Evolutionary conservation across 2,888 invertebrate genomes (phyloP).

Genomic region (Creontiades dilutus): DNA sequence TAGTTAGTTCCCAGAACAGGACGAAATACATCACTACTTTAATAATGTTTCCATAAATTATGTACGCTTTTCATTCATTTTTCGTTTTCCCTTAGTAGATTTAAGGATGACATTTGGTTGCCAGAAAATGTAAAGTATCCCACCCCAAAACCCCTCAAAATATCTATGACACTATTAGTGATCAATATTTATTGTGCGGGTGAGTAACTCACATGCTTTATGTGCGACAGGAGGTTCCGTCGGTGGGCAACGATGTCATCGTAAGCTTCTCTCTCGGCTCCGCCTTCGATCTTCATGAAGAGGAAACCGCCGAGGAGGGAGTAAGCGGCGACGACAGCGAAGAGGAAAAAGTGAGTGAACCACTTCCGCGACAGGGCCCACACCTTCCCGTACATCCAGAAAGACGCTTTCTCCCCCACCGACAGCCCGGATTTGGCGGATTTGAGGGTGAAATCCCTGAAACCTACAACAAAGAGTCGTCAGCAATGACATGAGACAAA

Average conservation of each 20-base stretch:
- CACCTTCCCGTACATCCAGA: slow-evolving; percentile 89
- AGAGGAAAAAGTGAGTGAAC: slow-evolving; percentile 93
- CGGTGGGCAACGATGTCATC: slow-evolving; percentile 73
- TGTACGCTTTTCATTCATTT: too few species aligned
- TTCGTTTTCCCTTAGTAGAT: too few species aligned
- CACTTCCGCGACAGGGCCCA: slow-evolving; percentile 88
- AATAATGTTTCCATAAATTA: too few species aligned
- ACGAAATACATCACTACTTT: too few species aligned
- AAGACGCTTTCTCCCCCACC: slow-evolving; percentile 90
- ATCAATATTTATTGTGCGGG: background rate
- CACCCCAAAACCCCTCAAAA: too few species aligned
- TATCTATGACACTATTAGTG: too few species aligned
- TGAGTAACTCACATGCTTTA: slow-evolving; percentile 66
- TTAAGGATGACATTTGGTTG: too few species aligned
- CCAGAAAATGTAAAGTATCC: too few species aligned
- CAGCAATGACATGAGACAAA: too few species aligned
- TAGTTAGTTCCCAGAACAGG: too few species aligned
- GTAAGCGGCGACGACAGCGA: slow-evolving; percentile 87
- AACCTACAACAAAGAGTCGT: slow-evolving; percentile 79
- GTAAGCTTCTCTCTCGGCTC: slow-evolving; percentile 78
- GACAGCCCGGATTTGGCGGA: slow-evolving; percentile 89
- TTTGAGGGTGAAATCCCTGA: slow-evolving; percentile 87
- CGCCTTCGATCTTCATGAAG: slow-evolving; percentile 88
- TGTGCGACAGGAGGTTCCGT: slow-evolving; percentile 63
- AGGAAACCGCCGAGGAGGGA: slow-evolving; percentile 90